phyloP scores from a whole-genome alignment of 2,797 vertebrate genomes.

The Arctocebus calabarensis region DNA sequence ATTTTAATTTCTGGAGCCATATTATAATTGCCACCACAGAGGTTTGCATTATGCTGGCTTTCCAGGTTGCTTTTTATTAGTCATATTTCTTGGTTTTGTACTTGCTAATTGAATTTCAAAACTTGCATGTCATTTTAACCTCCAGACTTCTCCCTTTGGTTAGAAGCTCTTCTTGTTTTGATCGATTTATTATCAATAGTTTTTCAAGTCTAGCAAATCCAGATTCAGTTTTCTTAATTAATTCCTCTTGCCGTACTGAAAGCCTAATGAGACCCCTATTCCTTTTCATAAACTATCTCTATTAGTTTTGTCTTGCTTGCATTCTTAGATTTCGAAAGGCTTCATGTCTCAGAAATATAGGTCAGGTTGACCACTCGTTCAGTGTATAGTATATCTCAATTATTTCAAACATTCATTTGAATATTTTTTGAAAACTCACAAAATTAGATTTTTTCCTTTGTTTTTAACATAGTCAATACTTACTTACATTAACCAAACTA shows the following conservation, averaged over 20 bases:
- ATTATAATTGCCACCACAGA: constrained; percentile 13
- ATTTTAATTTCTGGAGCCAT: neutral
- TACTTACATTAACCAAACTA: neutral
- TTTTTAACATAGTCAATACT: neutral
- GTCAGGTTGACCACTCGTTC: neutral
- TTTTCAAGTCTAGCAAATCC: neutral
- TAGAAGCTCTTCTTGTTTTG: neutral
- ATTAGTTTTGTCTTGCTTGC: neutral
- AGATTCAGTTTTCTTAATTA: neutral
- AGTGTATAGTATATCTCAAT: neutral
- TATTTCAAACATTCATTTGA: neutral
- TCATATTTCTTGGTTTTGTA: constrained; percentile 23
- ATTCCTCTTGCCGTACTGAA: neutral
- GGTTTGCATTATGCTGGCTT: constrained; percentile 17
- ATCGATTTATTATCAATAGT: neutral
- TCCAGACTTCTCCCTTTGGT: constrained; percentile 6
- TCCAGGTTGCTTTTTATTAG: constrained; percentile 43
- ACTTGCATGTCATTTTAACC: constrained; percentile 8
- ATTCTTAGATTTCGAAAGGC: neutral
- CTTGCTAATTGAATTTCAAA: constrained; percentile 52
- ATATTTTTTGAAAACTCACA: neutral
- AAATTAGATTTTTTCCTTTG: neutral
- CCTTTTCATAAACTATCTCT: neutral
- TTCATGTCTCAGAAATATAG: neutral
- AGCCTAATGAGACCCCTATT: neutral